These are phyloP conservation scores for Gnatocerus cornutus DNA, from an alignment of 2,888 invertebrate species.

Conservation along the genomic window DNA sequence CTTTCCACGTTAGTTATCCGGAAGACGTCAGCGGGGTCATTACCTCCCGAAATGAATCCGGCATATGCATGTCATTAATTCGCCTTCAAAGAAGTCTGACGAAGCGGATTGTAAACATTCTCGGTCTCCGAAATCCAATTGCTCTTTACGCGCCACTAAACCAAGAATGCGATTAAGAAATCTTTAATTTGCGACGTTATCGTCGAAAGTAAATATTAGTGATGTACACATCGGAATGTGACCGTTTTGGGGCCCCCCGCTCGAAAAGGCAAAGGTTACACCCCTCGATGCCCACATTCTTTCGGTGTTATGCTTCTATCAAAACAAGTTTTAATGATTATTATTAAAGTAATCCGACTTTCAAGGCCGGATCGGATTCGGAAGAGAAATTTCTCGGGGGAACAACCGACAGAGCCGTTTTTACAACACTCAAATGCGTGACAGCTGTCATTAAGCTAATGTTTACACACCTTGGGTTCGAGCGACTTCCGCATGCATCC, in stretches of 20 bases:
- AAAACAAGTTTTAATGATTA: constrained; percentile 13
- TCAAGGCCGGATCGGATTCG: constrained; percentile 6
- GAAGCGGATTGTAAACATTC: constrained; percentile 23
- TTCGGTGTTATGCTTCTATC: constrained; percentile 4
- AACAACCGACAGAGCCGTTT: not conserved
- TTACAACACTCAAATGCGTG: too few relatives aligned
- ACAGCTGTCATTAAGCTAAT: too few relatives aligned
- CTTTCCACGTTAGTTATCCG: not conserved
- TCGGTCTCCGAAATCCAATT: not conserved
- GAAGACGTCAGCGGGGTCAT: constrained; percentile 8
- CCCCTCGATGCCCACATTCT: constrained; percentile 12
- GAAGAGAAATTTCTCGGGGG: not conserved
- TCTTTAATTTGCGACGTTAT: not conserved
- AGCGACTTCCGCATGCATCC: not conserved
- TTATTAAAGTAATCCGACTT: constrained; percentile 8
- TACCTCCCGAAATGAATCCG: constrained; percentile 20
- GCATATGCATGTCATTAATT: constrained; percentile 23
- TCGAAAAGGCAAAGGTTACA: constrained; percentile 5
- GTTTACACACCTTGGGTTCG: not conserved
- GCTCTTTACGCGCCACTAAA: not conserved
- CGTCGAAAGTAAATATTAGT: not conserved
- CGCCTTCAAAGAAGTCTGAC: constrained; percentile 11
- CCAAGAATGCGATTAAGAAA: constrained; percentile 1
- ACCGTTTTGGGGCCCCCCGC: not conserved
- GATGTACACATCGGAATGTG: too few relatives aligned